A percentile compares a stretch with the other conserved stretches of the same genome.
Evolutionary conservation across 2,113 vertebrate species (phyloP).

Genomic region (Syngnathus scovelli): DNA sequence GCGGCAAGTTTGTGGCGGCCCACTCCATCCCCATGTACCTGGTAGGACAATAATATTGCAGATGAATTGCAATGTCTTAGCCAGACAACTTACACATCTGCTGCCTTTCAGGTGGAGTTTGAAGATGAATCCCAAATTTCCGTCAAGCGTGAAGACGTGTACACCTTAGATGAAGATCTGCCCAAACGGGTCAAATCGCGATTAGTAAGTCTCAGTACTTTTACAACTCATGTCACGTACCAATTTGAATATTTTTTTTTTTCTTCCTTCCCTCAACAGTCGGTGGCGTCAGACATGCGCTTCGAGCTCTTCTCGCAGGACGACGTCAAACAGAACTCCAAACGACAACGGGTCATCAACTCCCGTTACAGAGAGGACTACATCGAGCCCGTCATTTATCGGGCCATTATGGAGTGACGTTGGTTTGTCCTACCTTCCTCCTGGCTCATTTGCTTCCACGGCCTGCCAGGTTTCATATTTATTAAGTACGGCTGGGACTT

Average conservation of each 20-base stretch:
- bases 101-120: constrained; percentile 84
- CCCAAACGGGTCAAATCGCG: constrained; percentile 93
- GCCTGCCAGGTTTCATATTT: constrained; percentile 44
- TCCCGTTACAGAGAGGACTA: constrained; percentile 94
- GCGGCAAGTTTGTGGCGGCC: constrained; percentile 89
- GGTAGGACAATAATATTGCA: constrained; percentile 64
- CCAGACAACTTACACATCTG: background rate
- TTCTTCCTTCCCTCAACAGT: constrained; percentile 65
- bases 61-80: too few species aligned
- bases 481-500: constrained; percentile 62
- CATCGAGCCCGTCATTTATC: constrained; percentile 89
- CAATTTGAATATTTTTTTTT: background rate
- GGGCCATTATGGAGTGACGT: constrained; percentile 93
- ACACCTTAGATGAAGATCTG: constrained; percentile 87
- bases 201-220: constrained; percentile 68
- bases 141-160: constrained; percentile 92
- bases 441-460: constrained; percentile 23
- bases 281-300: constrained; percentile 96
- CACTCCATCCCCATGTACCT: constrained; percentile 96
- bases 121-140: constrained; percentile 90
- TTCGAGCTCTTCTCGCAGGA: constrained; percentile 91
- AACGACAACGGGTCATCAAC: constrained; percentile 94
- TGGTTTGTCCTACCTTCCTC: background rate
- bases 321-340: constrained; percentile 87
- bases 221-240: background rate